These are phyloP conservation scores for Platycnemis pennipes DNA, from an alignment of 2,888 invertebrate genomes.

Conservation along the genomic window DNA sequence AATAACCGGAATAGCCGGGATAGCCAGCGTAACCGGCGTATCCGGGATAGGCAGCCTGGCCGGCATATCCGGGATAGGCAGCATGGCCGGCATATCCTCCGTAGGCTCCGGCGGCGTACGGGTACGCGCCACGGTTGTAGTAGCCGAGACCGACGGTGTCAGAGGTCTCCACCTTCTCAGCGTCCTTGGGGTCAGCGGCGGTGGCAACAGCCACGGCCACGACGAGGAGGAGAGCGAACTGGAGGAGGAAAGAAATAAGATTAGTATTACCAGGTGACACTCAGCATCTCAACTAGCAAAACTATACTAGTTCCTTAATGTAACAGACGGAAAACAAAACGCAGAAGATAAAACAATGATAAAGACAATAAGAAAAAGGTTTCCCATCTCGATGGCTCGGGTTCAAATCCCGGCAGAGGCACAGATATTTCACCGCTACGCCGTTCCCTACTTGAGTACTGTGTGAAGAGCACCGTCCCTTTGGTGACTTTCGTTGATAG, in stretches of 20 bases:
- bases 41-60: not conserved
- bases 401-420: too few species aligned
- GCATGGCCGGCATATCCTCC: not conserved
- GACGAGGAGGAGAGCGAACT: conserved; percentile 22
- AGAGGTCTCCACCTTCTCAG: conserved; percentile 24
- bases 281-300: too few species aligned
- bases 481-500: too few species aligned
- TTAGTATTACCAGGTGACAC: not conserved
- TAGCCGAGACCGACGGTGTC: conserved; percentile 30
- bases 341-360: too few species aligned
- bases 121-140: conserved; percentile 24
- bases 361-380: too few species aligned
- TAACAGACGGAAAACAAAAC: too few species aligned
- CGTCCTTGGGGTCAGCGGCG: not conserved
- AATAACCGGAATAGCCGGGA: not conserved
- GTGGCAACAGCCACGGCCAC: not conserved
- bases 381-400: too few species aligned
- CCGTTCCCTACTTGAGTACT: too few species aligned
- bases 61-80: not conserved
- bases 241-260: not conserved
- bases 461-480: too few species aligned
- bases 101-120: conserved; percentile 7
- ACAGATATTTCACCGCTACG: too few species aligned
- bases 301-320: too few species aligned
- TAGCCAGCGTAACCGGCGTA: not conserved